Evolutionary conservation across 2,888 invertebrate genomes (phyloP).

Genomic region (Hydropsyche betteni): DNA sequence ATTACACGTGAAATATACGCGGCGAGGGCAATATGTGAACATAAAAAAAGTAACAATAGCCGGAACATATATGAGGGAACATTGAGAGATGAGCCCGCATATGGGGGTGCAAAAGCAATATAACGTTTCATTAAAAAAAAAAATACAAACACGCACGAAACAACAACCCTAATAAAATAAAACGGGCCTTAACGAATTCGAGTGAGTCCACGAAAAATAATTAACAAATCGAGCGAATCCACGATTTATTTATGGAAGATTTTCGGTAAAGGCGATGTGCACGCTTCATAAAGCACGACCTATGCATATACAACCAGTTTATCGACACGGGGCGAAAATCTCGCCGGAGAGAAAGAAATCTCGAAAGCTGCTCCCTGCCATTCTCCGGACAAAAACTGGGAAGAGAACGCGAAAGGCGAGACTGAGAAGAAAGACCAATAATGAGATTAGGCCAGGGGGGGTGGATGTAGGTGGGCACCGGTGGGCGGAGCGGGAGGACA

Average conservation of each 20-base stretch:
- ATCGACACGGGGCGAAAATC: neutral
- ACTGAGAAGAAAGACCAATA: slow-evolving; percentile 25
- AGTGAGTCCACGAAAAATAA: neutral
- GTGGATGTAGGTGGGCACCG: too few species aligned
- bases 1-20: too few species aligned
- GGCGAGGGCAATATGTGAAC: too few species aligned
- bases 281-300: slow-evolving; percentile 15
- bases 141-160: too few species aligned
- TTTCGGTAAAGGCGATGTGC: slow-evolving; percentile 15
- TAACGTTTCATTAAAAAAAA: too few species aligned
- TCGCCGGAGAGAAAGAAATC: neutral
- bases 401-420: slow-evolving; percentile 28
- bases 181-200: too few species aligned
- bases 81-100: too few species aligned
- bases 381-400: neutral
- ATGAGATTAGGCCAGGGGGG: slow-evolving; percentile 33
- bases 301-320: neutral
- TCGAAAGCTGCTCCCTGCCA: neutral
- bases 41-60: too few species aligned
- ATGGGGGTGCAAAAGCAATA: too few species aligned
- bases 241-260: slow-evolving; percentile 11
- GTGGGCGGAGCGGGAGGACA: neutral
- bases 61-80: too few species aligned
- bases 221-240: neutral
- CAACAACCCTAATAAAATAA: too few species aligned